Evolutionary conservation across 2,888 invertebrate genomes (phyloP), one percentile per base, ranked within the genome.

Genomic region (Nysson spinosus): DNA sequence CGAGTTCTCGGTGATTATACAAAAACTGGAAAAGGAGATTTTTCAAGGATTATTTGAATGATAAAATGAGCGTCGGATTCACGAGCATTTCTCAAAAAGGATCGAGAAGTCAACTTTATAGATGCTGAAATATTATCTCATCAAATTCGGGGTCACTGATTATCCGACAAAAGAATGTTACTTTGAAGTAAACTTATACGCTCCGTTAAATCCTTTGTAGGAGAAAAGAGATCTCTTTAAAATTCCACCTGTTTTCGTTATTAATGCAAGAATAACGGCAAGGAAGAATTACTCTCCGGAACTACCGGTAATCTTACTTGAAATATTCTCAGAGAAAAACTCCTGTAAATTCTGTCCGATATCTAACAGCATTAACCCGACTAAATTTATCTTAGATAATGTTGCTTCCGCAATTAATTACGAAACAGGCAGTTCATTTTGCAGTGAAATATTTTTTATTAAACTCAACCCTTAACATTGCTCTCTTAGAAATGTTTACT

Each of bases 221-320:
- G 42, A 3, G 12, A 34, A 49, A 4, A 17, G 19, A 9, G 54
- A 14, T 22, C 40, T 42, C 12, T 49, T 54, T 44, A 42, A 54
- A 62, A 55, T 64, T 28, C 24, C 55, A 44, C 12, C 39, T 43
- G 64, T 62, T 62, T 40, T 44, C 34, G 37, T 62, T 62, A 65
- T 65, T 62, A 65, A 65, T 62, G 54, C 55, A 46, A 55, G 62
- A 50, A 62, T 55, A 64, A 55, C 44, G 39, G 12, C 28, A 22
- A 11, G 17, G 37, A 54, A 62, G 47, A 62, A 44, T 62, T 37
- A 32, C 42, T 4, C 43, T 16, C 40, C 30, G 32, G 42, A 60
- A 46, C 51, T 19, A 11, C 43, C 24, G 17, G 32, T 14, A 14
- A 5, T 34, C 17, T 26, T 30, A 9, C 32, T 46, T 35, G 14